Base-by-base conservation (phyloP, 2,888 invertebrate genomes). In the Drosophila phalerata region DNA sequence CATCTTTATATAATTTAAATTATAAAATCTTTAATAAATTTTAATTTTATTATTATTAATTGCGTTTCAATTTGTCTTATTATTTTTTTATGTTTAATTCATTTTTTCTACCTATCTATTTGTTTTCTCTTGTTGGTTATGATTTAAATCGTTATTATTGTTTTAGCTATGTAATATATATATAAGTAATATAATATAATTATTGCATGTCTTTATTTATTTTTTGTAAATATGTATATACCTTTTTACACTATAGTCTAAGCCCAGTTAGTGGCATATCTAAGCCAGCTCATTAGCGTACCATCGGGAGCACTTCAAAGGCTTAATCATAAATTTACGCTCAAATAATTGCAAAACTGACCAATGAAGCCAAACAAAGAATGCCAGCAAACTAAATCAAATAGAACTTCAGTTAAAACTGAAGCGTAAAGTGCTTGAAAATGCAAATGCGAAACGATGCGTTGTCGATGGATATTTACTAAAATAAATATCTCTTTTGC, bases 401-500 rank as follows among this genome's bases (percentile, higher is more conserved):
- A 82, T 81, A 81, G 58, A 73, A 77, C 85, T 85, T 79, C 70
- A 85, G 64, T 79, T 79, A 63, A 81, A 73, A 77, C 60, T 85
- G 77, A 81, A 75, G 85, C 81, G 77, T 77, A 67, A 83, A 72
- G 69, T 60, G 69, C 85, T 82, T 74, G 55, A 82, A 62, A 68
- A 57, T 43, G 43, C 40, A 56, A 56, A 34, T 53, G 67, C 48
- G 53, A 57, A 69, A 57, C 61, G 68, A 45, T 56, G 56, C 56
- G 56, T 56, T 70, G 58, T 58, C 53, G 47, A 67, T 74, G 66
- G 71, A 52, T 73, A 68, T 77, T 74, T 85, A 77, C 79, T 84
- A 81, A 86, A 83, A 84, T 83, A 81, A 84, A 83, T 83, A 86
- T 83, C 82, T 84, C 42, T 82, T 75, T 75, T 47, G 51, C 62